Evolutionary conservation across 1,140 invertebrate genomes (phyloP), one percentile per base, ranked within the genome.

Genomic region (Tetranychus cinnabarinus): DNA sequence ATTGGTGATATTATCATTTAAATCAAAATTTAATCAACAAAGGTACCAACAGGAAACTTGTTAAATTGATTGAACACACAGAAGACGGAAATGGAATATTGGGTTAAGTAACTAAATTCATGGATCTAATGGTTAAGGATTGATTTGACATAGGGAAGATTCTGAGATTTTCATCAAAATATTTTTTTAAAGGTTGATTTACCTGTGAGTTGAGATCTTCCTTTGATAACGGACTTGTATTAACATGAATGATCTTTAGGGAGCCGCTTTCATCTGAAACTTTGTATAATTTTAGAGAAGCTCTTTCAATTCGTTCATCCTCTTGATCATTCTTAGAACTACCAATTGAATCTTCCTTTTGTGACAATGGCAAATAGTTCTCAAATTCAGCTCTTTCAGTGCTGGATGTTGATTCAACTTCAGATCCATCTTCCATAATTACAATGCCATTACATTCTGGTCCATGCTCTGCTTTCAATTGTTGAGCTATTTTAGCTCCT

Each of bases 371-470:
- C 31, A 91, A 71, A 63, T 82, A 74, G 33, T 77, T 75, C 62
- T 84, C 80, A 64, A 88, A 81, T 39, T 82, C 69, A 15, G 74
- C 72, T 61, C 79, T 79, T 62, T 85, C 81, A 1, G 77, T 74
- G 1, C 74, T 71, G 1, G 76, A 74, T 52, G 89, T 70, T 0
- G 80, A 80, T 65, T 82, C 80, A 1, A 5, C 31, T 69, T 91
- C 88, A 66, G 86, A 82, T 13, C 86, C 86, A 72, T 90, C 86
- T 63, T 89, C 85, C 0, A 89, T 79, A 46, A 89, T 79, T 8
- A 84, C 77, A 36, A 88, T 77, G 70, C 45, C 77, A 67, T 60
- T 73, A 72, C 56, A 62, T 64, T n/a, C 72, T 72, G 64, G 73
- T 72, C 70, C 73, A 66, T 10, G 66, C 67, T 71, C 67, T 15